Base-by-base conservation (phyloP, 1,140 invertebrate genomes). In the Caenorhabditis latens region DNA sequence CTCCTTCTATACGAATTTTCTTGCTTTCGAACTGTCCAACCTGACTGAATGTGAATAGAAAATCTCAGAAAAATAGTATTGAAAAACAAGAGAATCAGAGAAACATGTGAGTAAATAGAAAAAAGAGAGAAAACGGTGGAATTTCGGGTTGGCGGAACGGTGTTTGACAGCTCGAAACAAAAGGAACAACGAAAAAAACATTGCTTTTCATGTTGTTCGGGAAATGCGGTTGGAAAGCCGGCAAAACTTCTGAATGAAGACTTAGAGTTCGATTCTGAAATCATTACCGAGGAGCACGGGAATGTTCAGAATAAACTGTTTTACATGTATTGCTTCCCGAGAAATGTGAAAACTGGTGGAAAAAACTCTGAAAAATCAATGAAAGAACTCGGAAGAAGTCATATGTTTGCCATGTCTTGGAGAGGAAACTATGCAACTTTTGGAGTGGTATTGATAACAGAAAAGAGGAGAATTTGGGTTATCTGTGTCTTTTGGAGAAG, bases 131-230 rank as follows among this genome's bases (percentile, higher is more conserved):
- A 79, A 50, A 24, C n/a, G 16, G 46, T 43, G 19, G n/a, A 61
- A 21, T 61, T 32, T 61, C 58, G 58, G 58, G 16, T 8, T n/a
- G 11, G 24, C 63, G 63, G 63, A 67, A 67, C 63, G 63, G 71
- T 79, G 46, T 50, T 79, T 79, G 71, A 79, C 71, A 46, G 71
- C 46, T 79, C 71, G 40, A 79, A 79, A 79, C 71, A 79, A 79
- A 79, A 50, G 71, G 46, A 79, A 50, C 6, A 32, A 43, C 11
- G 16, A 65, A 65, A 40, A 40, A 40, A 32, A 40, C 6, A 24
- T 9, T 6, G 32, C 1, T 40, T 32, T 21, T 16, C 43, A 48
- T 58, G 57, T 16, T 11, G 11, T 63, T 63, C 11, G 9, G 21
- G 61, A 24, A 2, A 3, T 32, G 24, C 4, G 13, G 4, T 53